Evolutionary conservation across 2,888 invertebrate species (phyloP).

Genomic region (Napeogenes inachia): DNA sequence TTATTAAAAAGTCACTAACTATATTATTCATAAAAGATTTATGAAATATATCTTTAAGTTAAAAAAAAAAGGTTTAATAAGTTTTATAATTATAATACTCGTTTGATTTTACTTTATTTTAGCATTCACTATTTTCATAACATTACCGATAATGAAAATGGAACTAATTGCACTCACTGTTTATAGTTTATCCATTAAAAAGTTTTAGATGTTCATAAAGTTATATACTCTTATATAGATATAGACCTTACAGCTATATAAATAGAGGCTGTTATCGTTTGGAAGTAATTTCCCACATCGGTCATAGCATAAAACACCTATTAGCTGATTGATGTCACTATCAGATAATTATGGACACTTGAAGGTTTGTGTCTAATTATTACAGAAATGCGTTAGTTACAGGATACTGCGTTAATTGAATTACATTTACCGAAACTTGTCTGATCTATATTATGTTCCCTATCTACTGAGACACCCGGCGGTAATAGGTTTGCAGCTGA

Average conservation of each 20-base stretch:
- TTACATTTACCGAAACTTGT: not conserved
- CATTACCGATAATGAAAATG: not conserved
- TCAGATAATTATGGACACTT: slow-evolving; percentile 28
- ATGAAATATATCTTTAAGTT: too few species aligned
- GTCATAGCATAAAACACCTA: slow-evolving; percentile 26
- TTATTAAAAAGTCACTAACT: too few species aligned
- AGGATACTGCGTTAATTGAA: slow-evolving; percentile 2
- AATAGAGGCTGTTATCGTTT: slow-evolving; percentile 8
- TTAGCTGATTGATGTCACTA: slow-evolving; percentile 32
- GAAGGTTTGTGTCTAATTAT: slow-evolving; percentile 19
- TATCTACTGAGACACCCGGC: too few species aligned
- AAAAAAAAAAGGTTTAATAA: too few species aligned
- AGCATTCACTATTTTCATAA: too few species aligned
- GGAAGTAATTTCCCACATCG: slow-evolving; percentile 9
- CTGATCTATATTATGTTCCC: too few species aligned
- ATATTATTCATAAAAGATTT: too few species aligned
- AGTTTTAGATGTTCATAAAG: slow-evolving; percentile 21
- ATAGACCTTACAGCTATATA: not conserved
- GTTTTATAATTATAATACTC: too few species aligned
- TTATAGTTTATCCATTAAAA: slow-evolving; percentile 18
- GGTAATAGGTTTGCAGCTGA: too few species aligned
- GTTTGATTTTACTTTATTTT: too few species aligned
- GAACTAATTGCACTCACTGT: slow-evolving; percentile 17
- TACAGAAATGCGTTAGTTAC: not conserved
- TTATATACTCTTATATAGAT: not conserved